Base-by-base conservation (phyloP, 1,140 invertebrate genomes). In the Drosophila repleta region DNA sequence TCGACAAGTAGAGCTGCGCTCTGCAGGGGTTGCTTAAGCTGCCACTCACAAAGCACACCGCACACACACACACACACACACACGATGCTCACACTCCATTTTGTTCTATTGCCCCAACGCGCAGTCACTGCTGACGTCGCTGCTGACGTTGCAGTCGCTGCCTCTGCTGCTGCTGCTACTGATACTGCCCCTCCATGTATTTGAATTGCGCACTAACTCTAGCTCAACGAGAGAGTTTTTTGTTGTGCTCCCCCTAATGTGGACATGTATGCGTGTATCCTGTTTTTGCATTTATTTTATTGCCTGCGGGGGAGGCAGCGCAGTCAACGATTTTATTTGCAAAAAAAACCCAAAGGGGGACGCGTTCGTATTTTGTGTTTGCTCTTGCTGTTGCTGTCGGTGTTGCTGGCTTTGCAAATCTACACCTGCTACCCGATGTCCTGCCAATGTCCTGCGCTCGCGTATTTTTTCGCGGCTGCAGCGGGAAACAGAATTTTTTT, bases 131-230 rank as follows among this genome's bases (percentile, higher is more conserved):
- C 11, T 21, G 63, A 32, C 75, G 39, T 56, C 66, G 56, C 55
- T 26, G 66, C 29, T 29, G 29, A 13, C 56, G 41, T 37, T 46
- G 41, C 65, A 32, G 58, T 21, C 21, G n/a, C 18, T 18, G 55
- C n/a, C 35, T 24, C 57, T 58, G 71, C 17, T 46, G 35, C 57
- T 56, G 70, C 49, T 11, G 56, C 45, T 24, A 60, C 18, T 52
- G 55, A 17, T 29, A 56, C 20, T 81, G 82, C 82, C 82, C 82
- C 83, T 90, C 69, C 79, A 78, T 76, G 48, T 72, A 89, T 90
- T 90, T 90, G 87, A 90, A 90, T 90, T 90, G 87, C 87, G 87
- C 87, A 90, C 87, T 90, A 90, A 83, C 83, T 79, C 74, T 88
- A 87, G 83, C 83, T 88, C 84, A 89, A 76, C 39, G 62, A 69